Evolutionary conservation across 2,888 invertebrate species (phyloP).

Genomic region (Lottia scabra): DNA sequence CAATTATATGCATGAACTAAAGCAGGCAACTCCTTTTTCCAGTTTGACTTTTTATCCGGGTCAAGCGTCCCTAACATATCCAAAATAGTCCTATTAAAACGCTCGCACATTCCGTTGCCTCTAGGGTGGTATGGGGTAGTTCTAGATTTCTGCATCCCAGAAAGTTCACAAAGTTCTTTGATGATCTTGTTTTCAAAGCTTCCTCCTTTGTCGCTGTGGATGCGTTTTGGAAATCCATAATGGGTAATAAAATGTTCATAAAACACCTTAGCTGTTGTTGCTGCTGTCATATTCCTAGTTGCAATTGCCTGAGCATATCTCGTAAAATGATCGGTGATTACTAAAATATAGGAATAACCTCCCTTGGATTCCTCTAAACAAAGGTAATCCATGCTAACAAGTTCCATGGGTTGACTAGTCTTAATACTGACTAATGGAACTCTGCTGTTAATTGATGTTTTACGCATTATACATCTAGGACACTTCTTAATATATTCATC

Average conservation of each 20-base stretch:
- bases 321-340: slow-evolving; percentile 25
- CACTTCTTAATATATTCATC: background rate
- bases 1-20: slow-evolving; percentile 27
- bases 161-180: slow-evolving; percentile 20
- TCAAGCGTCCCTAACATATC: slow-evolving; percentile 26
- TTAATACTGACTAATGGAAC: slow-evolving; percentile 18
- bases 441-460: background rate
- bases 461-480: background rate
- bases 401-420: slow-evolving; percentile 29
- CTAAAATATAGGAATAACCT: slow-evolving; percentile 14
- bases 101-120: slow-evolving; percentile 32
- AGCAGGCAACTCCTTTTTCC: slow-evolving; percentile 24
- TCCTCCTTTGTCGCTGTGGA: slow-evolving; percentile 31
- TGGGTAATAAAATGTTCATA: slow-evolving; percentile 25
- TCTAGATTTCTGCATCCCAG: slow-evolving; percentile 24
- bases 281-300: slow-evolving; percentile 27
- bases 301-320: slow-evolving; percentile 24
- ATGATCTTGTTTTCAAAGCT: slow-evolving; percentile 28
- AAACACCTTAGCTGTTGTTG: slow-evolving; percentile 25
- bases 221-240: slow-evolving; percentile 26
- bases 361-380: slow-evolving; percentile 25
- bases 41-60: slow-evolving; percentile 23
- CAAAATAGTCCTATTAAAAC: slow-evolving; percentile 26
- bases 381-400: slow-evolving; percentile 33
- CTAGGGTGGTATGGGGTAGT: slow-evolving; percentile 34